Base-by-base conservation (phyloP, 2,797 vertebrate species). In the Poecile montanus region DNA sequence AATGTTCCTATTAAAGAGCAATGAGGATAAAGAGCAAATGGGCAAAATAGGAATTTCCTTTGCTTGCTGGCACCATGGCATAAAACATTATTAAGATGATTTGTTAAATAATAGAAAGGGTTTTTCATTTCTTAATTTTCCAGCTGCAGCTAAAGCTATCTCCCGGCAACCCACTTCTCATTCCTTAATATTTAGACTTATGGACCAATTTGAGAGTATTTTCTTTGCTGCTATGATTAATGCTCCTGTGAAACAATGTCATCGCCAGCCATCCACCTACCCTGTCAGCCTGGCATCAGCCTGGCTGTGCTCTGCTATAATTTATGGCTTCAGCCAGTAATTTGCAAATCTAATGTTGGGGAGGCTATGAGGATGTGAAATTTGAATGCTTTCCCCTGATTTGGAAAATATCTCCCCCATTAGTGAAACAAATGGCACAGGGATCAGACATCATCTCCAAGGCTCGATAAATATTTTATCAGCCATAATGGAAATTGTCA, bases 381-480 rank as follows among this genome's bases (percentile, higher is more conserved):
- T 92, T 94, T 88, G 94, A 96, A 97, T 96, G 94, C 96, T 92
- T 97, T 97, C 97, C 96, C 94, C 94, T 96, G 98, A 98, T 98
- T 98, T 98, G 98, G 98, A 98, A 99, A 98, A 97, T 97, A 97
- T 98, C 96, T 97, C 97, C 97, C 98, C 96, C 98, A 98, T 99
- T 99, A 99, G 99, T 98, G 98, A 99, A 98, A 98, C 98, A 99
- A 99, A 99, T 99, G 98, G 97, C 89, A 88, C 97, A 66, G 97
- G 97, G 97, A 98, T 98, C 98, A 98, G 98, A 99, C 99, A 99
- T 98, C 98, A 98, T 99, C 98, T 98, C 98, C 97, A 91, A 98
- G 98, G 98, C 98, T 98, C 98, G 97, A 99, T 99, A 99, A 99
- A 99, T 99, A 99, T 99, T 99, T 99, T 98, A 99, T 99, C 98